Evolutionary conservation across 2,888 invertebrate genomes (phyloP), one percentile per base, ranked within the genome.

Genomic region (Elegia similella): DNA sequence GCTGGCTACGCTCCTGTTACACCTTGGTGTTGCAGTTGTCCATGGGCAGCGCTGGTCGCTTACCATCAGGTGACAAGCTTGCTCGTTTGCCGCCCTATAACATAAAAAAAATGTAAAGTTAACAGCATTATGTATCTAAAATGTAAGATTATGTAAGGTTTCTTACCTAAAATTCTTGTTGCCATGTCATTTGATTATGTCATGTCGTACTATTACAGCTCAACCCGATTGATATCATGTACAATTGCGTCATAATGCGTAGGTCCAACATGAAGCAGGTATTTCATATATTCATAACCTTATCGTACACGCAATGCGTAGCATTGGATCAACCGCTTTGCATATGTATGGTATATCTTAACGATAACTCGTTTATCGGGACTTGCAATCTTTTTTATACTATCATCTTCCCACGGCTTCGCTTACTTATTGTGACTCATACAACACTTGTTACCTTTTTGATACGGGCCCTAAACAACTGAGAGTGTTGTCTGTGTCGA

Each of bases 341-440:
- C 74, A 72, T 77, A 78, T 70, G 75, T 73, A 79, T 74, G 69
- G 76, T 69, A 74, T 73, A 79, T 78, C 78, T 75, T 76, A 75
- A 76, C 77, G 75, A 78, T 78, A 72, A 72, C 66, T 70, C 69
- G 71, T 72, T 80, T 79, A 80, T 80, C 76, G 69, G 63, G 62
- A 69, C 73, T 66, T 67, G 68, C 75, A 64, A 78, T 79, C 78
- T 77, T 68, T 64, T 75, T 76, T 76, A 72, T 75, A 65, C 23
- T 23, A 23, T 23, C 23, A 23, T 23, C 23, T 23, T 23, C 23
- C 23, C 23, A 3, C 23, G 23, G 23, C 23, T 23, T 23, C 23
- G 23, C 23, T 5, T 23, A 3, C 23, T 23, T 23, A 23, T 23
- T 23, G 23, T 23, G 23, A 23, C 5, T 23, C 2, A 23, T 5